Evolutionary conservation across 2,113 vertebrate species (phyloP).

Genomic region (Ivindomyrus marchei): DNA sequence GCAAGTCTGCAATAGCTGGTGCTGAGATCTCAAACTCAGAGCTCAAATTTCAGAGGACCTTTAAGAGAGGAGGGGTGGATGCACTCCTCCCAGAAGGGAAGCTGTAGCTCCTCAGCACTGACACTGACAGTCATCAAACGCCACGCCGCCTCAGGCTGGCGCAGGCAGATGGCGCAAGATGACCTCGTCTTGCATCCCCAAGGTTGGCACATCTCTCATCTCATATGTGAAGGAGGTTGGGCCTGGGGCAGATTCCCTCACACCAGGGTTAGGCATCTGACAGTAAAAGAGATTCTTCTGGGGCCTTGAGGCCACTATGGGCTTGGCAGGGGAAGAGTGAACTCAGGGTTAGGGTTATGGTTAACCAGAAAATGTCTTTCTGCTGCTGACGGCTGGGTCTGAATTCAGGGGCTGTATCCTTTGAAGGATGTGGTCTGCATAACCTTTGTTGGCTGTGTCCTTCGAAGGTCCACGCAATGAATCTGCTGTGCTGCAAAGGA

Average conservation of each 20-base stretch:
- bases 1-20: neutral
- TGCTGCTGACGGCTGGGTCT: neutral
- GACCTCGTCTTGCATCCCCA: neutral
- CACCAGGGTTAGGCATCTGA: neutral
- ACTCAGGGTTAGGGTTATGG: neutral
- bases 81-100: neutral
- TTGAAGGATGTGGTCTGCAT: neutral
- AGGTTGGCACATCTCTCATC: neutral
- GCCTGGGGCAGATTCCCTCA: neutral
- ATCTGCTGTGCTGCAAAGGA: neutral
- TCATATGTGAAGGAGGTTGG: neutral
- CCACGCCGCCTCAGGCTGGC: neutral
- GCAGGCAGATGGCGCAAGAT: neutral
- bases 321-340: neutral
- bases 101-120: neutral
- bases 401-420: neutral
- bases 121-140: neutral
- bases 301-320: neutral
- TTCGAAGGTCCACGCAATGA: neutral
- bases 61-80: neutral
- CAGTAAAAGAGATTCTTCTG: neutral
- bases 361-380: neutral
- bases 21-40: neutral
- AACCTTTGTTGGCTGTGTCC: neutral
- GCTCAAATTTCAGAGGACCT: neutral